phyloP scores from a whole-genome alignment of 2,113 vertebrate species.

The Vidua chalybeata region DNA sequence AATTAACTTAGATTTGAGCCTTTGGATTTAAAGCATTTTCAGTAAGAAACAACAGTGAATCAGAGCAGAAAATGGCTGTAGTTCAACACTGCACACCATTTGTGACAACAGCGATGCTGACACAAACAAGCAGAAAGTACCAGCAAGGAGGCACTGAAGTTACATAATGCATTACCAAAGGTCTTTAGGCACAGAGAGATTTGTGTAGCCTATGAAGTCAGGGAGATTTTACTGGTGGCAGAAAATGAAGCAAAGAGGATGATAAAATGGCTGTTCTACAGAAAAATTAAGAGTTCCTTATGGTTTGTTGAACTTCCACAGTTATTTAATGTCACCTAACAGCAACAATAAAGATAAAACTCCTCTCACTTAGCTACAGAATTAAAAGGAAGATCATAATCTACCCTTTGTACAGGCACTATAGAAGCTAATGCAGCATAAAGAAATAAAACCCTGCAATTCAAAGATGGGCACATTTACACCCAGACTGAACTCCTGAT shows the following conservation, averaged over 20 bases:
- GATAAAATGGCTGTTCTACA: not conserved
- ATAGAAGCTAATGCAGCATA: not conserved
- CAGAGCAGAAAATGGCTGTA: not conserved
- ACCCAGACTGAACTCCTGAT: constrained; percentile 1
- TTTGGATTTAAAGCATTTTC: not conserved
- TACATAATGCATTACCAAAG: not conserved
- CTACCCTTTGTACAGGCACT: not conserved
- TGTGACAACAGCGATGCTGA: not conserved
- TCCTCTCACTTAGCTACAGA: not conserved
- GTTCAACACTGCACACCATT: not conserved
- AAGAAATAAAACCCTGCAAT: not conserved
- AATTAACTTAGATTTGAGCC: not conserved
- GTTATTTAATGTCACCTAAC: not conserved
- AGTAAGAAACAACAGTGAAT: not conserved
- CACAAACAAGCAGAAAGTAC: not conserved
- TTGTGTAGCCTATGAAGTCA: not conserved
- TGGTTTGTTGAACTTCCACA: not conserved
- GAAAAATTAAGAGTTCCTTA: not conserved
- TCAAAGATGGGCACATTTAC: not conserved
- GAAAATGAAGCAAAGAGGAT: not conserved
- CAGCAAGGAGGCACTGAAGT: not conserved
- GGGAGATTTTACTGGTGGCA: not conserved
- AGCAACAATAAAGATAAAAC: not conserved
- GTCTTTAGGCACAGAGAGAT: not conserved
- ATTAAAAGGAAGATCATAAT: constrained; percentile 15